Percentiles rank a stretch among this genome's conserved stretches.
Evolutionary conservation across 2,113 vertebrate genomes (phyloP).

Genomic region (Lontra canadensis): DNA sequence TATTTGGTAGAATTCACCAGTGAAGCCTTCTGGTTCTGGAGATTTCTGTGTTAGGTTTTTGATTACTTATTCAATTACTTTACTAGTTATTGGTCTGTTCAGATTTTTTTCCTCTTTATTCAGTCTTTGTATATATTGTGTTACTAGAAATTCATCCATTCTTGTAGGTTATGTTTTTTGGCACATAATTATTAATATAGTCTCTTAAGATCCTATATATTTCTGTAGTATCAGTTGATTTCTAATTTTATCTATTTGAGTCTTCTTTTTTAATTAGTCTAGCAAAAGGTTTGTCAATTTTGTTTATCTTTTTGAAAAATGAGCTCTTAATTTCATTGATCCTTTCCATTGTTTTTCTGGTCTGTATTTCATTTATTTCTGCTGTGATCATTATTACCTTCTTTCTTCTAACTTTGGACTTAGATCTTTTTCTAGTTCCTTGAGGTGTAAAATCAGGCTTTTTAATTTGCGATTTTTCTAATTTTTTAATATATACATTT

Average conservation of each 20-base stretch:
- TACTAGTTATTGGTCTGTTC: background rate
- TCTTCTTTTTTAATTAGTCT: background rate
- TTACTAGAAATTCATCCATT: background rate
- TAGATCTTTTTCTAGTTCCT: background rate
- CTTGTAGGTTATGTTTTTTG: background rate
- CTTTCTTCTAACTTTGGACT: background rate
- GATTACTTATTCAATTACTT: background rate
- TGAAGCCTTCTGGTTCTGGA: background rate
- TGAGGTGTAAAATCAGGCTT: background rate
- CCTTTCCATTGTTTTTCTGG: background rate
- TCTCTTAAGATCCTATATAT: background rate
- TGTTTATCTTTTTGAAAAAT: background rate
- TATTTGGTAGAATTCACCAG: background rate
- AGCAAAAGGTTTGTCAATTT: background rate
- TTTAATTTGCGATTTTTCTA: no score
- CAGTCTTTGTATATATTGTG: background rate
- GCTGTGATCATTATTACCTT: background rate
- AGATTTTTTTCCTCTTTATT: background rate
- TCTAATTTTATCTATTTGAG: background rate
- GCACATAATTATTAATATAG: background rate
- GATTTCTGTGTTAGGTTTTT: background rate
- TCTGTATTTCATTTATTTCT: background rate
- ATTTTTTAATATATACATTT: no score
- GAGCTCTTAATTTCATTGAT: background rate
- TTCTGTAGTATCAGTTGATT: background rate